These are phyloP conservation scores for Troides aeacus DNA, from an alignment of 2,888 invertebrate genomes.

Conservation along the genomic window DNA sequence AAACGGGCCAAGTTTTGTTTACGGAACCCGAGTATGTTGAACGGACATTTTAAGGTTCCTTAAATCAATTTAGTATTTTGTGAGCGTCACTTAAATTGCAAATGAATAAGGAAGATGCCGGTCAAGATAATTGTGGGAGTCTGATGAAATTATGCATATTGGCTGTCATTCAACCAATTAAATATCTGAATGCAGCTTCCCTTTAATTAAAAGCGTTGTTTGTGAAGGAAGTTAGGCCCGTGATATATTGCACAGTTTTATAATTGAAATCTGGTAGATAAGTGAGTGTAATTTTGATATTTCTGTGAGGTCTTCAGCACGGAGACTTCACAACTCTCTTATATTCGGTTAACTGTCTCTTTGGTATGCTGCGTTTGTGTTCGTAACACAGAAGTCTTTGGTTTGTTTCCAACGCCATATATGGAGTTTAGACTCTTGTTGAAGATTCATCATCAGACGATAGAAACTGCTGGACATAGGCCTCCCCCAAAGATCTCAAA, in stretches of 20 bases:
- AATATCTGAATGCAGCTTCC: conserved; percentile 17
- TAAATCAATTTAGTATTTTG: conserved; percentile 30
- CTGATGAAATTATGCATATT: conserved; percentile 29
- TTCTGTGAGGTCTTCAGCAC: too few species aligned
- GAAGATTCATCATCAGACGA: too few species aligned
- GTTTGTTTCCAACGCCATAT: too few species aligned
- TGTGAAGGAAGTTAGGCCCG: conserved; percentile 27
- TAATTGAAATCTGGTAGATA: conserved; percentile 17
- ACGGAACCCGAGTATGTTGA: conserved; percentile 12
- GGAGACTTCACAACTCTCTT: too few species aligned
- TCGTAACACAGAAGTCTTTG: too few species aligned
- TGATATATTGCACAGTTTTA: conserved; percentile 23
- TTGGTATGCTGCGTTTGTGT: too few species aligned
- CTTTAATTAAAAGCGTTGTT: conserved; percentile 28
- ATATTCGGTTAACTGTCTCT: too few species aligned
- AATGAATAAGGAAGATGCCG: conserved; percentile 29
- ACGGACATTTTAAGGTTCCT: conserved; percentile 14
- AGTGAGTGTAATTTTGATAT: background rate
- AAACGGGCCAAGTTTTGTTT: background rate
- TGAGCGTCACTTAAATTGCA: conserved; percentile 30
- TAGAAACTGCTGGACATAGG: too few species aligned
- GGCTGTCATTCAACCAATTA: conserved; percentile 28
- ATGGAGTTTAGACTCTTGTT: too few species aligned
- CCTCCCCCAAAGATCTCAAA: too few species aligned
- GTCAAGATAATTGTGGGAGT: conserved; percentile 27